These are phyloP conservation scores for Myrmecobius fasciatus DNA, from an alignment of 2,113 vertebrate genomes.

Conservation along the genomic window DNA sequence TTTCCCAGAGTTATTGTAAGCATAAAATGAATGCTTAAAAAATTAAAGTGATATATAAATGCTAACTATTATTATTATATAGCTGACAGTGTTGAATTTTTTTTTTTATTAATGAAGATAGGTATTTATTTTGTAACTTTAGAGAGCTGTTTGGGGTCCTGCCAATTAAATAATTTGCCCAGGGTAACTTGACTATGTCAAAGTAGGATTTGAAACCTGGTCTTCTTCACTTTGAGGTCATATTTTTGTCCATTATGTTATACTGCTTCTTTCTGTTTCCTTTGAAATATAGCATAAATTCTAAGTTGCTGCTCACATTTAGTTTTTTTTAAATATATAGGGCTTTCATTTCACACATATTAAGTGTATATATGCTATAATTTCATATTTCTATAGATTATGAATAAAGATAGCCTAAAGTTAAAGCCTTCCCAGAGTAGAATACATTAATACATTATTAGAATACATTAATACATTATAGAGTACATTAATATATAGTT, in stretches of 20 bases:
- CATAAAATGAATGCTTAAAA: not conserved
- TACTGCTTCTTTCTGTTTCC: not conserved
- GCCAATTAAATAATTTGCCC: not conserved
- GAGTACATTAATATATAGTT: not conserved
- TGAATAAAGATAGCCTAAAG: not conserved
- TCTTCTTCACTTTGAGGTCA: no score
- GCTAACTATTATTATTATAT: not conserved
- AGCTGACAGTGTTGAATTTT: no score
- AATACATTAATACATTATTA: no score
- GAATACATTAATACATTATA: no score
- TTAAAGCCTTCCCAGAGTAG: no score
- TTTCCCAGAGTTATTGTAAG: not conserved
- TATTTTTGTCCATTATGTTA: not conserved
- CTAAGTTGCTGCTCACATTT: constrained; percentile 36
- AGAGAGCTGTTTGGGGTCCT: not conserved
- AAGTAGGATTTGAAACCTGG: no score
- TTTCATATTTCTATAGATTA: not conserved
- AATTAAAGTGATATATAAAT: not conserved
- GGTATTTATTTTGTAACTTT: not conserved
- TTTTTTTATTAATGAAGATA: not conserved
- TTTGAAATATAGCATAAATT: constrained; percentile 48
- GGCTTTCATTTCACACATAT: not conserved
- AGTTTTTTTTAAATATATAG: not conserved
- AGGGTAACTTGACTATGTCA: no score
- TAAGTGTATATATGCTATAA: not conserved